Percentiles rank a stretch among this genome's conserved stretches.
Evolutionary conservation across 2,888 invertebrate genomes (phyloP).

Genomic region (Phyto melanocephala): DNA sequence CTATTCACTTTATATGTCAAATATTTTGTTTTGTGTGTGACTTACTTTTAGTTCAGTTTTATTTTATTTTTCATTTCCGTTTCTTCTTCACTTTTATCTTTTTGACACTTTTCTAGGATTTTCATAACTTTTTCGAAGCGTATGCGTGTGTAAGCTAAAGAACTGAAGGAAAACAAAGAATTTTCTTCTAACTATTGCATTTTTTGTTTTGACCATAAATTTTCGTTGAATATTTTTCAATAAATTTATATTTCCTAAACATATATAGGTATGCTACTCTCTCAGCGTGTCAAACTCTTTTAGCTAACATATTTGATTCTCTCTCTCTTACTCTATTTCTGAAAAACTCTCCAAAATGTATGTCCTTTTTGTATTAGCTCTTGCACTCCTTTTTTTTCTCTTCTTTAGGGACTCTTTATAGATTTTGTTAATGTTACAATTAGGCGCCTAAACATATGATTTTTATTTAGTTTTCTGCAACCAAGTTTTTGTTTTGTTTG

Average conservation of each 20-base stretch:
- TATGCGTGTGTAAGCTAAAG: not conserved
- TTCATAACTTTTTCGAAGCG: conserved; percentile 23
- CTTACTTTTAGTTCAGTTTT: conserved; percentile 50
- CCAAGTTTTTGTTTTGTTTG: conserved; percentile 1
- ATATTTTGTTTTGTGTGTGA: conserved; percentile 12
- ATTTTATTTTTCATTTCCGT: conserved; percentile 36
- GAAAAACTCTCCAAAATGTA: not conserved
- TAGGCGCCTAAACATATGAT: conserved; percentile 60
- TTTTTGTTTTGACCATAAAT: conserved; percentile 59
- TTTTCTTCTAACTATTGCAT: conserved; percentile 29
- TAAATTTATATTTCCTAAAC: conserved; percentile 9
- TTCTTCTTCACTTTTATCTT: conserved; percentile 31
- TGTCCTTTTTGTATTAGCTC: not conserved
- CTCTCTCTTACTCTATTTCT: not conserved
- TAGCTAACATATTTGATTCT: not conserved
- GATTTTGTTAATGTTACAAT: conserved; percentile 17
- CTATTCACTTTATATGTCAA: conserved; percentile 1
- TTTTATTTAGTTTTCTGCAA: conserved; percentile 25
- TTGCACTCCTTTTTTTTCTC: not conserved
- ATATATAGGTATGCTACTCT: not conserved
- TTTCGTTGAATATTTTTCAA: conserved; percentile 18
- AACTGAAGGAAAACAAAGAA: conserved; percentile 39
- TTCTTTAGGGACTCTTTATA: conserved; percentile 1
- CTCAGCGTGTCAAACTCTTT: not conserved
- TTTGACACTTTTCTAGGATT: conserved; percentile 43